A percentile compares a stretch with the other conserved stretches of the same genome.
These are phyloP conservation scores for Kuschelorhynchus macadamiae DNA, from an alignment of 2,888 invertebrate genomes.

Conservation along the genomic window DNA sequence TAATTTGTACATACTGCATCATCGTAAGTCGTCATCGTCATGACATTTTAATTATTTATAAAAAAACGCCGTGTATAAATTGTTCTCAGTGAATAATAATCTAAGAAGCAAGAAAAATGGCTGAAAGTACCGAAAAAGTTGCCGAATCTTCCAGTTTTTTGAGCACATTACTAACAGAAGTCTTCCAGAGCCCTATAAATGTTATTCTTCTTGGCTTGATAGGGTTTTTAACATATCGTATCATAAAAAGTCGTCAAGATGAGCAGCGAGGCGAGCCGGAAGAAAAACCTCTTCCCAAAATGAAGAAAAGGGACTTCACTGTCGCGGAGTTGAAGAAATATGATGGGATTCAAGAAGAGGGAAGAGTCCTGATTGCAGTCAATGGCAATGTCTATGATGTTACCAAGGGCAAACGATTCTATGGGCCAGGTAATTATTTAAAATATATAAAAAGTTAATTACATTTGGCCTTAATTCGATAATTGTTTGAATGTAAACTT, in stretches of 20 bases:
- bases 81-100: slow-evolving; percentile 10
- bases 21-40: slow-evolving; percentile 5
- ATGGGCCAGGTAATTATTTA: slow-evolving; percentile 86
- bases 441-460: not conserved
- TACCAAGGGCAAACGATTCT: slow-evolving; percentile 90
- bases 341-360: slow-evolving; percentile 89
- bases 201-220: slow-evolving; percentile 78
- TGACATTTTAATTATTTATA: slow-evolving; percentile 39
- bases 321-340: slow-evolving; percentile 87
- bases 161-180: slow-evolving; percentile 72
- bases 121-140: slow-evolving; percentile 61
- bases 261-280: slow-evolving; percentile 41
- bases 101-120: slow-evolving; percentile 58
- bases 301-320: slow-evolving; percentile 92
- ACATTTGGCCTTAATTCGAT: too few species aligned
- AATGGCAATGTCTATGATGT: slow-evolving; percentile 97
- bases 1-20: not conserved
- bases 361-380: slow-evolving; percentile 91
- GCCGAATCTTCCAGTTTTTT: slow-evolving; percentile 64
- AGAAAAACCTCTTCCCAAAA: slow-evolving; percentile 76
- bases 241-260: slow-evolving; percentile 73
- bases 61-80: slow-evolving; percentile 16
- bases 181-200: slow-evolving; percentile 81
- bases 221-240: slow-evolving; percentile 81
- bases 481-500: not conserved